phyloP scores from a whole-genome alignment of 1,140 invertebrate species.

The Streblospio benedicti region DNA sequence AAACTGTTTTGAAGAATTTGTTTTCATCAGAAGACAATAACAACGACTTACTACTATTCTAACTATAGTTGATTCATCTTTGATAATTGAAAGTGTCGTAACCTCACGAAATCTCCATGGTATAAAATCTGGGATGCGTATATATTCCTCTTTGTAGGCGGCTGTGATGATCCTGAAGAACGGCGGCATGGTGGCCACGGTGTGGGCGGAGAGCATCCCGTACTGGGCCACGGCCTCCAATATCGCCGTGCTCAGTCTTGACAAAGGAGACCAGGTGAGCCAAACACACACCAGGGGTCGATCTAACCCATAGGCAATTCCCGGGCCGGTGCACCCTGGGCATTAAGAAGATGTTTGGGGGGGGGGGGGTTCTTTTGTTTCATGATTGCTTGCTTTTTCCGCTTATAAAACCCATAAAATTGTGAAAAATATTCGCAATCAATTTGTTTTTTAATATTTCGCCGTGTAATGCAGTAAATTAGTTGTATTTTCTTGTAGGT shows the following conservation, averaged over 20 bases:
- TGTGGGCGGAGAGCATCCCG: slow-evolving; percentile 45
- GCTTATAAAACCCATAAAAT: too few relatives aligned
- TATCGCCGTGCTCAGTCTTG: slow-evolving; percentile 36
- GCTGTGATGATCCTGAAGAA: slow-evolving; percentile 40
- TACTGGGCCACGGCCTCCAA: slow-evolving; percentile 41
- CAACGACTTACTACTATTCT: too few relatives aligned
- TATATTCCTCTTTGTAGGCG: slow-evolving; percentile 32
- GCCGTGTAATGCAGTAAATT: neutral
- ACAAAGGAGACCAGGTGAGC: slow-evolving; percentile 32
- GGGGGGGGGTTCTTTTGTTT: too few relatives aligned
- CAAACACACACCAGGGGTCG: neutral
- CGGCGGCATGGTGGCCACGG: slow-evolving; percentile 36
- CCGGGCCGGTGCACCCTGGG: neutral
- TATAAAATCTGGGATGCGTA: too few relatives aligned
- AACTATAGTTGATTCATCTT: too few relatives aligned
- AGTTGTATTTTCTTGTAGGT: slow-evolving; percentile 10
- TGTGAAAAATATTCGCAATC: too few relatives aligned
- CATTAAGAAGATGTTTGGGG: too few relatives aligned
- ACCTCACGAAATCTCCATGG: too few relatives aligned
- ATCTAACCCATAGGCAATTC: neutral
- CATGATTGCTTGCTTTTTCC: too few relatives aligned
- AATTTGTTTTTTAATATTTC: neutral
- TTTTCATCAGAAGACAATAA: too few relatives aligned
- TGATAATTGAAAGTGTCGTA: too few relatives aligned
- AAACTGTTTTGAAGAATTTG: too few relatives aligned